phyloP scores from a whole-genome alignment of 2,888 invertebrate genomes.

The Rhagonycha lutea region DNA sequence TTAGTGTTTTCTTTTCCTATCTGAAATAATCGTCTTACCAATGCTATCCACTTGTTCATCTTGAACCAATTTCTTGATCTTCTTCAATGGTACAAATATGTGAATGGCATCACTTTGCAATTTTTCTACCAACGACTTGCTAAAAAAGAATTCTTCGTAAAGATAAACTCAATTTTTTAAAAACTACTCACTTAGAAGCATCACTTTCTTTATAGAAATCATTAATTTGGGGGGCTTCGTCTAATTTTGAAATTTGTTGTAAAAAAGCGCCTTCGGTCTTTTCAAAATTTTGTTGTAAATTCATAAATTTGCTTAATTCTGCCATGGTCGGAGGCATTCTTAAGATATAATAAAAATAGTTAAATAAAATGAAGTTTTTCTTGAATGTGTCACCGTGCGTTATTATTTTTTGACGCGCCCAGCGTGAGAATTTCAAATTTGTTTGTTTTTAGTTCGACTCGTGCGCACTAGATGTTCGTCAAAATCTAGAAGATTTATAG shows the following conservation, averaged over 20 bases:
- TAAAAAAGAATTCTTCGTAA: conserved; percentile 13
- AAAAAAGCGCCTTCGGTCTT: conserved; percentile 37
- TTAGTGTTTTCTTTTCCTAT: too few relatives aligned
- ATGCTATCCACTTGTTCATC: conserved; percentile 33
- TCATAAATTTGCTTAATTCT: conserved; percentile 43
- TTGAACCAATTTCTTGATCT: conserved; percentile 33
- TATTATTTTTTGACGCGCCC: conserved; percentile 15
- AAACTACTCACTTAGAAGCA: conserved; percentile 27
- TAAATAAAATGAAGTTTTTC: not conserved
- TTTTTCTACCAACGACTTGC: conserved; percentile 25
- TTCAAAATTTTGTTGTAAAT: conserved; percentile 42
- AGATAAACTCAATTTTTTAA: not conserved
- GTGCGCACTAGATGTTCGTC: not conserved
- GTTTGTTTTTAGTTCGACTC: not conserved
- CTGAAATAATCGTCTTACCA: conserved; percentile 18
- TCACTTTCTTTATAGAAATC: conserved; percentile 31
- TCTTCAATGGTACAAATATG: conserved; percentile 32
- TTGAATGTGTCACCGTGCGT: not conserved
- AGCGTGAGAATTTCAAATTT: conserved; percentile 32
- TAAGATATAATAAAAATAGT: not conserved
- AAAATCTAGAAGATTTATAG: not conserved
- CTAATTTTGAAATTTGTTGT: conserved; percentile 37
- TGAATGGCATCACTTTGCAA: conserved; percentile 32
- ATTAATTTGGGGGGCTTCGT: conserved; percentile 21
- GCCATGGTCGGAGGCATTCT: conserved; percentile 22